Evolutionary conservation across 1,140 invertebrate genomes (phyloP).

Genomic region (Manduca sexta): DNA sequence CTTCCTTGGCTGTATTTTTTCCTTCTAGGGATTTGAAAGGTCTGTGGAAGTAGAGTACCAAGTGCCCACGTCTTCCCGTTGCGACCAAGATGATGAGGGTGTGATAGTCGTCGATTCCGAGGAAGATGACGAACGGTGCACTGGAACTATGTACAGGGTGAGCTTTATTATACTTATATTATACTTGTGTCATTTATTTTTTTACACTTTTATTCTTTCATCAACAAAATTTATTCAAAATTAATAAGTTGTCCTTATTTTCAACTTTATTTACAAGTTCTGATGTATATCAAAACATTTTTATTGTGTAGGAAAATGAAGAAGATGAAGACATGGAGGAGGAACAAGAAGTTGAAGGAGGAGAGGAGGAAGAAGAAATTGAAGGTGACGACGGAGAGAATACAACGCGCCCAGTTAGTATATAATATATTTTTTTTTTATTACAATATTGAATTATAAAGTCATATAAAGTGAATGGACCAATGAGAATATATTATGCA

Average conservation of each 20-base stretch:
- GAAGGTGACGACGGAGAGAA: slow-evolving; percentile 70
- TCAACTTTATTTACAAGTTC: background rate
- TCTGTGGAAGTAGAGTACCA: slow-evolving; percentile 81
- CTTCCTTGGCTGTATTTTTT: background rate
- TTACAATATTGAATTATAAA: no score
- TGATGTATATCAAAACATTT: background rate
- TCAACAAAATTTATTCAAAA: background rate
- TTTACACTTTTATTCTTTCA: background rate
- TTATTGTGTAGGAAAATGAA: slow-evolving; percentile 46
- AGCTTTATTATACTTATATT: background rate
- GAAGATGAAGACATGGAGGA: slow-evolving; percentile 63
- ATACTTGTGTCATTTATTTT: no score
- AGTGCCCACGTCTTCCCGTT: slow-evolving; percentile 87
- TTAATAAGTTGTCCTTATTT: no score
- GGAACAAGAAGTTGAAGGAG: slow-evolving; percentile 74
- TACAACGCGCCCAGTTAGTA: slow-evolving; percentile 36
- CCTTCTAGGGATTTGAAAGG: slow-evolving; percentile 55
- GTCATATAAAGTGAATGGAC: no score
- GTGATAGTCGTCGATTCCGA: slow-evolving; percentile 81
- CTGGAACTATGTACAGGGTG: slow-evolving; percentile 64
- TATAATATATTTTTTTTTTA: slow-evolving; percentile 1
- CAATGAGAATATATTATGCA: no score
- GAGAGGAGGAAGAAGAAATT: slow-evolving; percentile 73
- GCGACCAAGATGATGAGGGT: slow-evolving; percentile 87
- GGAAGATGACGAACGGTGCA: slow-evolving; percentile 61